Percentiles rank a stretch among this genome's conserved stretches.
Conservation (phyloP, 2,797 vertebrate species). For the Myotis planiceps region DNA sequence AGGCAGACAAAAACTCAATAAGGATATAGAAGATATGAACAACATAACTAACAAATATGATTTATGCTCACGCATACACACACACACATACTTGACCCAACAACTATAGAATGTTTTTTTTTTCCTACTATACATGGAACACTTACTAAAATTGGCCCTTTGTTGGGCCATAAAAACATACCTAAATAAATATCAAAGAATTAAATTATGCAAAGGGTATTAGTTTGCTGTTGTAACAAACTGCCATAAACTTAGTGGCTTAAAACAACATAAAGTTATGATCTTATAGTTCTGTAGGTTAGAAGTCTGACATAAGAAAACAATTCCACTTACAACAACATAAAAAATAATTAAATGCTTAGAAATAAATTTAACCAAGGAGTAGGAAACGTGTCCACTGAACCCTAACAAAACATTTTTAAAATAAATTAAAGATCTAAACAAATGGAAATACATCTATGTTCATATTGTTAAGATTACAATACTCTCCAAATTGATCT, state of each 20-base stretch:
- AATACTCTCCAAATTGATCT: neutral
- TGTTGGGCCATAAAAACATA: neutral
- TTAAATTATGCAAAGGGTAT: neutral
- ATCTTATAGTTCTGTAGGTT: neutral
- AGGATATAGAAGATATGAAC: neutral
- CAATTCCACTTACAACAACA: neutral
- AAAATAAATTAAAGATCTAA: neutral
- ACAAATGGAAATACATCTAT: neutral
- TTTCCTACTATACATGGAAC: neutral
- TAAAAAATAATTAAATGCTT: neutral
- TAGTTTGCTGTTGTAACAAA: neutral
- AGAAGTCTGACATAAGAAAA: neutral
- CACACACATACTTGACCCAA: neutral
- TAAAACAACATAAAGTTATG: neutral
- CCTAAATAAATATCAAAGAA: conserved; percentile 14
- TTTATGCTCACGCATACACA: neutral
- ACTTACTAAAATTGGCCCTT: neutral
- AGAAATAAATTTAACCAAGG: neutral
- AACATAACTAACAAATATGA: neutral
- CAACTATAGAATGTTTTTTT: neutral
- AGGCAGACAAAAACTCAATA: neutral
- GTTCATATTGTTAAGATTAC: neutral
- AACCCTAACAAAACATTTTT: neutral
- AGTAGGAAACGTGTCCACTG: neutral
- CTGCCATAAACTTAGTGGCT: neutral